phyloP scores from a whole-genome alignment of 2,888 invertebrate genomes.

The Homarus gammarus region DNA sequence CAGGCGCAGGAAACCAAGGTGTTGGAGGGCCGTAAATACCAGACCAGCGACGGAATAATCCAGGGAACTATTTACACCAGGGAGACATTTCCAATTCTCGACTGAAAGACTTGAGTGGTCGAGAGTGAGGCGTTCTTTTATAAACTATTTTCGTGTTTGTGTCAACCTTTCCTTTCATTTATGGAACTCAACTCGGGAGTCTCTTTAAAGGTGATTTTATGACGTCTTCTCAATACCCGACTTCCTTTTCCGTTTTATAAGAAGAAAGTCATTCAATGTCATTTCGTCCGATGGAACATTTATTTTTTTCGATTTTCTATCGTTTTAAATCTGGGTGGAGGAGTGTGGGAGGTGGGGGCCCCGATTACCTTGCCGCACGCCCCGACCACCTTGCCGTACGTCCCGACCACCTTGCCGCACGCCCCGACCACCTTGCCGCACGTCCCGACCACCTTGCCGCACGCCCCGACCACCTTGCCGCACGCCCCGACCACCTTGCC shows the following conservation, averaged over 20 bases:
- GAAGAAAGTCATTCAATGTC: constrained; percentile 11
- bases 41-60: not conserved
- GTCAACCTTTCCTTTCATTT: not conserved
- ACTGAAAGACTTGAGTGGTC: not conserved
- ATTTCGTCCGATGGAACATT: not conserved
- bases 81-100: not conserved
- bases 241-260: not conserved
- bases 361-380: too few relatives aligned
- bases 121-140: not conserved
- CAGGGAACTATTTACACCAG: not conserved
- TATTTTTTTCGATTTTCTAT: not conserved
- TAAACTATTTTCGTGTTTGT: too few relatives aligned
- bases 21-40: not conserved
- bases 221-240: not conserved
- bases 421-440: too few relatives aligned
- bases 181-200: not conserved
- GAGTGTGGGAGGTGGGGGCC: too few relatives aligned
- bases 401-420: too few relatives aligned
- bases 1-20: not conserved
- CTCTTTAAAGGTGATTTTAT: not conserved
- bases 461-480: too few relatives aligned
- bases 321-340: not conserved
- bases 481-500: too few relatives aligned
- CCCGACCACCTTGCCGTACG: too few relatives aligned
- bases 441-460: too few relatives aligned